A percentile compares a stretch with the other conserved stretches of the same genome.
phyloP scores from a whole-genome alignment of 2,797 vertebrate species.

The Mallotus villosus region DNA sequence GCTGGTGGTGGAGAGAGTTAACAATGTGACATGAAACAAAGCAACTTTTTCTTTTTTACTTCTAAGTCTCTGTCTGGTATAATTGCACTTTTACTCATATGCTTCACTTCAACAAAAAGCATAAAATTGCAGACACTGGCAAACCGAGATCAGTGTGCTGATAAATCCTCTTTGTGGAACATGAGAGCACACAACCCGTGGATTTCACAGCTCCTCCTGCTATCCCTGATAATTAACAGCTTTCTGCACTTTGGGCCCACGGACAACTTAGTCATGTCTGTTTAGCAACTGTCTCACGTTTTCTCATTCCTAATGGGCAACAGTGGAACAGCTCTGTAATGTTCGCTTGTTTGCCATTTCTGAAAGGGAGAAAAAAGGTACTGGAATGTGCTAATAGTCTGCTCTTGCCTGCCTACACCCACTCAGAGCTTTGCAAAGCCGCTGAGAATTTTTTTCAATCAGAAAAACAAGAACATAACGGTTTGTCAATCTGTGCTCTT shows the following conservation, averaged over 20 bases:
- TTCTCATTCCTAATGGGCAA: constrained; percentile 24
- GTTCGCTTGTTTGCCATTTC: not conserved
- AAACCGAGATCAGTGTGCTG: not conserved
- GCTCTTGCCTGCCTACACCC: constrained; percentile 36
- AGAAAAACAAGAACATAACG: constrained; percentile 4
- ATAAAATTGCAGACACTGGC: constrained; percentile 13
- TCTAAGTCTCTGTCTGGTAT: not conserved
- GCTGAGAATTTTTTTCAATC: constrained; percentile 3
- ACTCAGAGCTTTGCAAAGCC: not conserved
- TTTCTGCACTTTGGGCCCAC: constrained; percentile 18
- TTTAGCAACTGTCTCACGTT: constrained; percentile 26
- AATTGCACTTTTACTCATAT: not conserved
- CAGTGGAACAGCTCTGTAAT: not conserved
- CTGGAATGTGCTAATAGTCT: constrained; percentile 30
- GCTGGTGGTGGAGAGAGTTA: too few species aligned
- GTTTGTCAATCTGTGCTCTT: constrained; percentile 5
- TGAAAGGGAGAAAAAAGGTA: constrained; percentile 6
- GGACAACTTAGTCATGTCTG: constrained; percentile 20
- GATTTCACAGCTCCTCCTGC: constrained; percentile 8
- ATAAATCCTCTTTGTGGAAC: constrained; percentile 8
- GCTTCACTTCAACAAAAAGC: not conserved
- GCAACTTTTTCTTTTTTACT: not conserved
- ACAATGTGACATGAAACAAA: not conserved
- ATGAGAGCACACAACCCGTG: not conserved
- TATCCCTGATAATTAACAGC: constrained; percentile 15